Base-by-base conservation (phyloP, 1,140 invertebrate species). In the Pachypsylla venusta region DNA sequence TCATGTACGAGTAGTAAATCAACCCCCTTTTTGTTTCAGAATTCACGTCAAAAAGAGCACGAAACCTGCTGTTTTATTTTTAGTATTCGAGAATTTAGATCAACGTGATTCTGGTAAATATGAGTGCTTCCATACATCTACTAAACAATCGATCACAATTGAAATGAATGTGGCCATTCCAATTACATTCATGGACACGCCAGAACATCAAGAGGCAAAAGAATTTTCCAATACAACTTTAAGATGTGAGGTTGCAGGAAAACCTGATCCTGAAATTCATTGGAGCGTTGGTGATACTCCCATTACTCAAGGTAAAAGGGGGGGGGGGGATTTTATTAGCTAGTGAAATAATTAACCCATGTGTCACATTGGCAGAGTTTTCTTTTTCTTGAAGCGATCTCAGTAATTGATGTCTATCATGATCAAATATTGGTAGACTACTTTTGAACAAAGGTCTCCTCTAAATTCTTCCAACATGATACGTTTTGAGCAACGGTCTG, bases 241-340 rank as follows among this genome's bases (percentile, higher is more conserved):
- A 2, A 60, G 53, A 25, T 60, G 58, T 25, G 58, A 60, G 39
- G 58, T 40, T 14, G 28, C 22, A 16, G 58, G 58, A 14, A 26
- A 55, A 25, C 58, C 58, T 5, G 25, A 54, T 16, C 58, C 58
- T 19, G 24, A 26, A 30, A 25, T 60, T 35, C n/a, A 54, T 30
- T 60, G 58, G 58, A 48, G 42, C 22, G 42, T 48, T 5, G 16
- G 16, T 22, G 42, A 48, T 22, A 48, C 7, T 10, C 42, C 42
- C 42, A 48, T 48, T 22, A 48, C 42, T 4, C 42, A 48, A 48
- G 42, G 42, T 48, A 48, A 48, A 10, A 48, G n/a, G n/a, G n/a
- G n/a, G n/a, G n/a, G n/a, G n/a, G n/a, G n/a, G n/a, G n/a, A n/a
- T n/a, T n/a, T n/a, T n/a, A n/a, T n/a, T n/a, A n/a, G n/a, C n/a